These are phyloP conservation scores for Leptinotarsa texana DNA, from an alignment of 1,140 invertebrate genomes.

Conservation along the genomic window DNA sequence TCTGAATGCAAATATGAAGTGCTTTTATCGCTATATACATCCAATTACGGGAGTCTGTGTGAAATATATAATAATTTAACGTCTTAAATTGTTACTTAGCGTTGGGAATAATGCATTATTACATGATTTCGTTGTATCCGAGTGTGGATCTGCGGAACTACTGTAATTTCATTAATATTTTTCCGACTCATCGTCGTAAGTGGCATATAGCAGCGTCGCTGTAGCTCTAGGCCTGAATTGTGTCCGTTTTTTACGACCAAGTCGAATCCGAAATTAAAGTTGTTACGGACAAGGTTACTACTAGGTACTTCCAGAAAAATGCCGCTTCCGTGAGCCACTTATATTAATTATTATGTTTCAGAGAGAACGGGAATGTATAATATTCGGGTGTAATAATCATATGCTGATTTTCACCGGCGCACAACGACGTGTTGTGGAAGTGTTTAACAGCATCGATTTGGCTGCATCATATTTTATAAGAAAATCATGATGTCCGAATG, in stretches of 20 bases:
- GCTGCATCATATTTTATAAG: not conserved
- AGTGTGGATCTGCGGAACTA: constrained; percentile 22
- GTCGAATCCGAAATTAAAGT: constrained; percentile 22
- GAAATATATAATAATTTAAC: constrained; percentile 15
- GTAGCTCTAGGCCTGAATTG: constrained; percentile 23
- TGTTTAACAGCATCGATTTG: not conserved
- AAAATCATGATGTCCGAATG: not conserved
- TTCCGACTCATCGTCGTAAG: constrained; percentile 18
- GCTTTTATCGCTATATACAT: constrained; percentile 28
- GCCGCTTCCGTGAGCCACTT: constrained; percentile 20
- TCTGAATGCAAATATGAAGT: constrained; percentile 32
- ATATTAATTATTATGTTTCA: constrained; percentile 19
- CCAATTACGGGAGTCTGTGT: constrained; percentile 20
- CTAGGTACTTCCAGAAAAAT: constrained; percentile 17
- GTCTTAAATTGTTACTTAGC: constrained; percentile 12
- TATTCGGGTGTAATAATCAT: constrained; percentile 23
- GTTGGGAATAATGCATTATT: constrained; percentile 19
- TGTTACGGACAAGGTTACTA: constrained; percentile 23
- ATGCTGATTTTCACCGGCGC: not conserved
- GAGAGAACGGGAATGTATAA: constrained; percentile 13
- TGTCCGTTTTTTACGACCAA: constrained; percentile 22
- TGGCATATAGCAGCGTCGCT: constrained; percentile 15
- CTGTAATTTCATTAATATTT: constrained; percentile 26
- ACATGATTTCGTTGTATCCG: constrained; percentile 20
- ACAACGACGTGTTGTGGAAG: not conserved